phyloP scores from a whole-genome alignment of 2,113 vertebrate genomes.

The Psilopogon haemacephalus region DNA sequence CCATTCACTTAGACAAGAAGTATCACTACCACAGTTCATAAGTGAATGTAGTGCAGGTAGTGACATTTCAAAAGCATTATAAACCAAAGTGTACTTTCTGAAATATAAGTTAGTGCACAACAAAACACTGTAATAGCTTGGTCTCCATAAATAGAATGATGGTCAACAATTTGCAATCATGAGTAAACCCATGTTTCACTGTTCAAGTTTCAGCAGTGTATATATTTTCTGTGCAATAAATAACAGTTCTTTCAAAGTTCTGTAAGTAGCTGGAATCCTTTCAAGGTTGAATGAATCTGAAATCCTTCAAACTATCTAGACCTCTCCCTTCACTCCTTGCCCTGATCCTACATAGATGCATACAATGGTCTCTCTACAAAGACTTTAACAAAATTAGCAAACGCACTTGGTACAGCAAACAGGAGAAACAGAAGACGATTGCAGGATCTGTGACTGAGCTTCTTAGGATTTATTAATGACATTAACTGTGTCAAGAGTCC shows the following conservation, averaged over 20 bases:
- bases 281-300: background rate
- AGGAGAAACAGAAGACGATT: background rate
- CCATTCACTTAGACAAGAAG: background rate
- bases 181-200: background rate
- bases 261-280: background rate
- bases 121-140: background rate
- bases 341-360: background rate
- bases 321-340: accelerated
- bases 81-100: background rate
- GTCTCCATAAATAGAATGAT: background rate
- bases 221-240: background rate
- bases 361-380: background rate
- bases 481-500: background rate
- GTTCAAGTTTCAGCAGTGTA: background rate
- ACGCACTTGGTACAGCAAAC: background rate
- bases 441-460: background rate
- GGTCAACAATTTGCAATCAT: background rate
- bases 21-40: background rate
- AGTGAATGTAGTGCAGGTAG: background rate
- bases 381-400: background rate
- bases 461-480: background rate
- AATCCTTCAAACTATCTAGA: background rate
- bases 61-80: background rate
- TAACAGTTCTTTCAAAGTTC: background rate
- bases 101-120: background rate